phyloP scores from a whole-genome alignment of 2,888 invertebrate genomes.

The Chrysina gloriosa region DNA sequence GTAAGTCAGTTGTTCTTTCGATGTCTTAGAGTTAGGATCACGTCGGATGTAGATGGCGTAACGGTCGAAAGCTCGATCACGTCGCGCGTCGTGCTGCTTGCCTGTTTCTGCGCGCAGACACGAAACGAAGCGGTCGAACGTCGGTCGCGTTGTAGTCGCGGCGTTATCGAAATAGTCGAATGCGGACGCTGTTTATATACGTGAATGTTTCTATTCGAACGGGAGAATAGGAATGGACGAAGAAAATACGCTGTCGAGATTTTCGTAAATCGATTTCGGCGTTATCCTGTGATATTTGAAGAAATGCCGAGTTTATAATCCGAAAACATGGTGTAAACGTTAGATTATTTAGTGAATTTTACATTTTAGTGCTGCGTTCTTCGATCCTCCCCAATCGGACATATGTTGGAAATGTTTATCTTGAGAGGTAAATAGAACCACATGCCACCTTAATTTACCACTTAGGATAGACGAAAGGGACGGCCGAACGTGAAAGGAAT shows the following conservation, averaged over 20 bases:
- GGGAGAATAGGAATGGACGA: not conserved
- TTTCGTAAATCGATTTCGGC: not conserved
- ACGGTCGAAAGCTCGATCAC: not conserved
- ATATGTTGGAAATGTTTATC: slow-evolving; percentile 40
- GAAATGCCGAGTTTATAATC: not conserved
- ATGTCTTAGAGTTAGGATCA: slow-evolving; percentile 36
- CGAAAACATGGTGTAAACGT: not conserved
- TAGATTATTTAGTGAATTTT: not conserved
- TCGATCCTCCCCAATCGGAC: too few species aligned
- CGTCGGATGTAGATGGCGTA: not conserved
- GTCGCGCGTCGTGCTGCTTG: not conserved
- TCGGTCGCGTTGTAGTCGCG: not conserved
- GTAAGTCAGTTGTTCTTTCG: slow-evolving; percentile 63
- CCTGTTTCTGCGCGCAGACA: not conserved
- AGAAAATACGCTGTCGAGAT: not conserved
- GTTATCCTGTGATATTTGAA: slow-evolving; percentile 26
- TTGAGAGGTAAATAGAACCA: slow-evolving; percentile 36
- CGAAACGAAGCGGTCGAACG: slow-evolving; percentile 14
- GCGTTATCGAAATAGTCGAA: slow-evolving; percentile 8
- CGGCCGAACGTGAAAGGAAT: not conserved
- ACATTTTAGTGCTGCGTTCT: slow-evolving; percentile 1
- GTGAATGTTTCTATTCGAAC: not conserved
- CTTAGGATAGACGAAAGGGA: not conserved
- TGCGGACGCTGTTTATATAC: slow-evolving; percentile 13
- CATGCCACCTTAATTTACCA: slow-evolving; percentile 2